Conservation (phyloP, 2,888 invertebrate species). For the Yponomeuta malinellus region DNA sequence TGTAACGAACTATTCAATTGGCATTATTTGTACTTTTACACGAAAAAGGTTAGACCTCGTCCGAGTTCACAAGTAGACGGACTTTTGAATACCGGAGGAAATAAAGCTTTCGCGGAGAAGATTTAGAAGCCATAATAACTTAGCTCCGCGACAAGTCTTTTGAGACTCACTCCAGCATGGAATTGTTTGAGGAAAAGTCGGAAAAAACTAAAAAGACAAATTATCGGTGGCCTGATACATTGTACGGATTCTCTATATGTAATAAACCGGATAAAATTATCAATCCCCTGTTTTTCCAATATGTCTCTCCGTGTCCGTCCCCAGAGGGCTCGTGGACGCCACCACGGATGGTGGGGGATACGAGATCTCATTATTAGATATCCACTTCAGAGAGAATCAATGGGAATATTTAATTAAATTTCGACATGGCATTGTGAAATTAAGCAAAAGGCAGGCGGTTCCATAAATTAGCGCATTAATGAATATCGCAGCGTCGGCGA, state of each 20-base stretch:
- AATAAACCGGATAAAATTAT: not conserved
- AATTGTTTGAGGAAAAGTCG: constrained; percentile 10
- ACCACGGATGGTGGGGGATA: no score
- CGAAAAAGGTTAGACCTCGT: constrained; percentile 6
- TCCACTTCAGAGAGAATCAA: not conserved
- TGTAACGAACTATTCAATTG: constrained; percentile 13
- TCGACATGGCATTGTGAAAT: not conserved
- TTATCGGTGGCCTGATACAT: not conserved
- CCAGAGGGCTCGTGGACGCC: not conserved
- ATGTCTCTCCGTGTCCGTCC: not conserved
- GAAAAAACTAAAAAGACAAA: constrained; percentile 9
- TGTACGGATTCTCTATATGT: not conserved
- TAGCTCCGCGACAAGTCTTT: not conserved
- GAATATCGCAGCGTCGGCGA: not conserved
- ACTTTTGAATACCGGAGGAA: not conserved
- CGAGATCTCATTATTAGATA: not conserved
- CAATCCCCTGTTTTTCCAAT: not conserved
- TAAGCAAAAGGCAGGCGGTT: not conserved
- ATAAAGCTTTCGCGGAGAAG: not conserved
- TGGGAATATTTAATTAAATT: not conserved
- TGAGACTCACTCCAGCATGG: not conserved
- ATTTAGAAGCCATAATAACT: not conserved
- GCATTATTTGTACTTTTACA: constrained; percentile 13
- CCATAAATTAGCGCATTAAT: constrained; percentile 9
- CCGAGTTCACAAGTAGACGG: not conserved